Percentiles rank a stretch among this genome's conserved stretches.
These are phyloP conservation scores for Porites divaricata DNA, from an alignment of 92 coral and sea anemone genomes.

Conservation along the genomic window DNA sequence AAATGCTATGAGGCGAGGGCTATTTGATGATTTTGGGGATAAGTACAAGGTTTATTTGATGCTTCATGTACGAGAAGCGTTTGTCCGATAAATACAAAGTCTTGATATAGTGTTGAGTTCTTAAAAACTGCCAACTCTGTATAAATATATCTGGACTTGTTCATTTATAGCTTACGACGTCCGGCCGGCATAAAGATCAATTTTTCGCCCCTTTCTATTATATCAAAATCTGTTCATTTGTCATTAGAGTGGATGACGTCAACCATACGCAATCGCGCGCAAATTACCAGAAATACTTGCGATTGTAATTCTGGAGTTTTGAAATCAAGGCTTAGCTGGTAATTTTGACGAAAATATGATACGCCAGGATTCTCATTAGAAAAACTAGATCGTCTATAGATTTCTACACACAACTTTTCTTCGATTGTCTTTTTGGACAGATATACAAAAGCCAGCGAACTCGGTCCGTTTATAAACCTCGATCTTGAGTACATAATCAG, in stretches of 20 bases:
- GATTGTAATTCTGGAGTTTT: conserved; percentile 15
- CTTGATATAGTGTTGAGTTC: too few relatives aligned
- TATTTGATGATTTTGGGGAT: not conserved
- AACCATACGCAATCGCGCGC: not conserved
- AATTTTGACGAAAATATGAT: not conserved
- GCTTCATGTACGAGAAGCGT: too few relatives aligned
- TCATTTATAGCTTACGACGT: not conserved
- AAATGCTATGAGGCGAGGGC: not conserved
- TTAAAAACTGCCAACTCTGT: not conserved
- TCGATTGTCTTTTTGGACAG: not conserved
- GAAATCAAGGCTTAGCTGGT: not conserved
- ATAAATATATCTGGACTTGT: not conserved
- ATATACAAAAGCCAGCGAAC: too few relatives aligned
- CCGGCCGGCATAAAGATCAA: not conserved
- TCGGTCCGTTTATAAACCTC: too few relatives aligned
- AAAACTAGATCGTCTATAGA: not conserved
- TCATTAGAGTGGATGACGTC: not conserved
- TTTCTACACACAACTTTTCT: not conserved
- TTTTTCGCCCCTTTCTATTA: not conserved
- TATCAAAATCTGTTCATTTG: conserved; percentile 3
- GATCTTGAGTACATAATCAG: too few relatives aligned
- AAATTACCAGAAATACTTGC: conserved; percentile 21
- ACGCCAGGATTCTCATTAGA: not conserved
- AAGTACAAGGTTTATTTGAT: not conserved
- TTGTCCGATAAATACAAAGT: too few relatives aligned